phyloP scores from a whole-genome alignment of 2,888 invertebrate species.

The Myopa tessellatipennis region DNA sequence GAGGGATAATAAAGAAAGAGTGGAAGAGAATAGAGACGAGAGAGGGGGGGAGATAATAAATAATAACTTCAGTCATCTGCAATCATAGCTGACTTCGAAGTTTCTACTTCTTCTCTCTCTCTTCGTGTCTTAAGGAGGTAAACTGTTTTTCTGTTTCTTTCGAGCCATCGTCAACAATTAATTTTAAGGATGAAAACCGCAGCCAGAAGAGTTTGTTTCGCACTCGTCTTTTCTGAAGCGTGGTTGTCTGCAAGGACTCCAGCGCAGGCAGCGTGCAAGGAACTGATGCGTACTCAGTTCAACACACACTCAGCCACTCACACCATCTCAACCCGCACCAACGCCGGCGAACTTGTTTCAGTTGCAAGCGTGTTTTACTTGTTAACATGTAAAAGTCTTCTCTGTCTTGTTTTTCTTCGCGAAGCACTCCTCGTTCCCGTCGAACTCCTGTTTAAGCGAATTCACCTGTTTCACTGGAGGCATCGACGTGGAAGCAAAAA shows the following conservation, averaged over 20 bases:
- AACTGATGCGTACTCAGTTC: neutral
- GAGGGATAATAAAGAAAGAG: too few species aligned
- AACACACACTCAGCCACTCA: constrained; percentile 8
- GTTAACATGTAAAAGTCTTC: constrained; percentile 30
- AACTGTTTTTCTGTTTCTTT: too few species aligned
- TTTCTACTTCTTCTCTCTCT: too few species aligned
- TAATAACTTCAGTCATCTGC: neutral
- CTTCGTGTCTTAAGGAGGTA: too few species aligned
- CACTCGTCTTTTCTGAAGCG: neutral
- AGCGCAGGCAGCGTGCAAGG: neutral
- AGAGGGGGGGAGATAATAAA: neutral
- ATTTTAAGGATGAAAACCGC: neutral
- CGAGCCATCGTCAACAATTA: neutral
- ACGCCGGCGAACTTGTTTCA: constrained; percentile 14
- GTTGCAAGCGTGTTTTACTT: constrained; percentile 19
- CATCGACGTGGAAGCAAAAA: constrained; percentile 21
- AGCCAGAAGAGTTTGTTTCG: neutral
- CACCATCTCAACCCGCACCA: constrained; percentile 27
- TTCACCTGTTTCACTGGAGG: constrained; percentile 17
- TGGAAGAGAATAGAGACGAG: too few species aligned
- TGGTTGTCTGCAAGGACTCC: constrained; percentile 27
- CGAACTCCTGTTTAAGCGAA: neutral
- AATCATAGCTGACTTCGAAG: too few species aligned
- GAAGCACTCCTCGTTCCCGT: neutral
- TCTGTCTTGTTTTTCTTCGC: constrained; percentile 3